Base-by-base conservation (phyloP, 2,888 invertebrate species). In the Choristoneura rosaceana region DNA sequence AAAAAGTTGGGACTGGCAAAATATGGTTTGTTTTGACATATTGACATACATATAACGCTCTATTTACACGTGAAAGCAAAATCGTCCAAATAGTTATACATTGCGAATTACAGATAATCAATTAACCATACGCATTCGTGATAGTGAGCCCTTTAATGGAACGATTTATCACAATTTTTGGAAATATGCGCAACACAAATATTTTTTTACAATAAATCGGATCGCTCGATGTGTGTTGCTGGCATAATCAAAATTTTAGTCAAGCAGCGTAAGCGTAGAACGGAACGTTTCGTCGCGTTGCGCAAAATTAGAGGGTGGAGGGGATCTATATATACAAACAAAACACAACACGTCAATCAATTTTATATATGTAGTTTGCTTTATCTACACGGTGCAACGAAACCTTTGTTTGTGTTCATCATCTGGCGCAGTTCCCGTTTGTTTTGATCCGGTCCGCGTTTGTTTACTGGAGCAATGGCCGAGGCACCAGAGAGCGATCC, bases 401-500 rank as follows among this genome's bases (percentile, higher is more conserved):
- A 84, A 80, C 78, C 82, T 84, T 83, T 83, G 82, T 85, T 81
- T 80, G 81, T 78, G 74, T 77, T 73, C 69, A 66, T 58, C 62
- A 66, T 73, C 67, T 76, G 70, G 62, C 52, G 70, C 70, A 74
- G 66, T 71, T 77, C 75, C 74, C 74, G 69, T 70, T 77, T 75
- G 77, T 71, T 77, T 76, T 77, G 76, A 76, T 69, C 70, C 63
- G 58, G 58, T 64, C 70, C 69, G 58, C 33, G 43, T 59, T 69
- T 77, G 67, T 74, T 71, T 76, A 69, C 75, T 71, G 74, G 77
- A 74, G 82, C 76, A 78, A 93, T 94, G 94, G 88, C 92, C 64
- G 94, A 93, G 82, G 85, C 85, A 75, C 84, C 88, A 8, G 89
- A 85, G 63, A 84, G 78, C 75, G 92, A 92, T 76, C 90, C 92